phyloP scores from a whole-genome alignment of 1,140 invertebrate species.

The Apis dorsata region DNA sequence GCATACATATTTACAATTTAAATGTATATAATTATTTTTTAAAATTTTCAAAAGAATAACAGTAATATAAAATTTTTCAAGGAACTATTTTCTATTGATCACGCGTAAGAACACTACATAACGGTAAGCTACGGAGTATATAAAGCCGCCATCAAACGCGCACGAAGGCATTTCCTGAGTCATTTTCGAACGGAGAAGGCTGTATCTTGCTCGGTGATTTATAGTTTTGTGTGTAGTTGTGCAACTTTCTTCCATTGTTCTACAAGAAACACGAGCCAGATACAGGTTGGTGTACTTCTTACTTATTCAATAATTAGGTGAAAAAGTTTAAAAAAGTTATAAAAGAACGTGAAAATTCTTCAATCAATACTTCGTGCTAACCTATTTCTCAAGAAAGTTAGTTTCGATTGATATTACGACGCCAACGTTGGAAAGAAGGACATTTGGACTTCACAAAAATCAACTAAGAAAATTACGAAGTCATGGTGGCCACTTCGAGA shows the following conservation, averaged over 20 bases:
- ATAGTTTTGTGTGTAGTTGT: constrained; percentile 20
- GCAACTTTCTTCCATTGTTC: constrained; percentile 44
- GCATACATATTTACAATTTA: accelerated
- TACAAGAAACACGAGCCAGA: constrained; percentile 67
- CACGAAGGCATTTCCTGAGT: constrained; percentile 53
- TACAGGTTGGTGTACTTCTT: constrained; percentile 74
- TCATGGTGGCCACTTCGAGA: constrained; percentile 18
- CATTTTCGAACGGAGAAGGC: constrained; percentile 34
- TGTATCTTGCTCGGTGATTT: constrained; percentile 60
- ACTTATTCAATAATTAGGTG: constrained; percentile 60
- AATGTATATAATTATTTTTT: background rate
- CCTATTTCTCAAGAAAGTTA: constrained; percentile 6
- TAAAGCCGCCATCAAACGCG: constrained; percentile 42
- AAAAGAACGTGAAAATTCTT: background rate
- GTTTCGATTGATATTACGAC: background rate
- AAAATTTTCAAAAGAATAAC: background rate
- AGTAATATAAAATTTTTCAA: background rate
- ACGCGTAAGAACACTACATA: constrained; percentile 61
- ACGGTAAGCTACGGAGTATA: constrained; percentile 50
- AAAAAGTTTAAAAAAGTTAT: background rate
- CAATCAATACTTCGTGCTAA: background rate
- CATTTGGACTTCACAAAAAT: background rate
- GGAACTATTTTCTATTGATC: constrained; percentile 67
- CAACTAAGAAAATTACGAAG: background rate
- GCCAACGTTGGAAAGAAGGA: constrained; percentile 9